These are phyloP conservation scores for Asobara japonica DNA, from an alignment of 1,140 invertebrate genomes.

Conservation along the genomic window DNA sequence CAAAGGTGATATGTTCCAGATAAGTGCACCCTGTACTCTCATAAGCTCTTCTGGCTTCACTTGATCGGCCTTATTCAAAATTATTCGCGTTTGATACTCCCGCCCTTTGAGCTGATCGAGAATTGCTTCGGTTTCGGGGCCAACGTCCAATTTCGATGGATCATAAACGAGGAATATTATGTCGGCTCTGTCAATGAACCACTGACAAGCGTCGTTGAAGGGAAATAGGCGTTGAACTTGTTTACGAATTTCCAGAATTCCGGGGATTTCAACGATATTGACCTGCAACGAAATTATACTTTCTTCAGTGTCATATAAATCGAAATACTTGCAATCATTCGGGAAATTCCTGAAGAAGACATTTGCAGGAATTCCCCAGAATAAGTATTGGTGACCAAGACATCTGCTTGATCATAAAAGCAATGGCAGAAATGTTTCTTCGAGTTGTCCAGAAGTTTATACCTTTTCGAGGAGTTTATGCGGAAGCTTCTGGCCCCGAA, in stretches of 20 bases:
- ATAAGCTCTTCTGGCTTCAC: conserved; percentile 92
- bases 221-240: conserved; percentile 92
- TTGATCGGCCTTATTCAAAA: conserved; percentile 94
- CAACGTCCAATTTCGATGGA: conserved; percentile 93
- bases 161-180: conserved; percentile 96
- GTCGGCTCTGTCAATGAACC: conserved; percentile 95
- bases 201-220: conserved; percentile 95
- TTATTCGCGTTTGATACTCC: conserved; percentile 90
- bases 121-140: conserved; percentile 92
- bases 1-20: conserved; percentile 95
- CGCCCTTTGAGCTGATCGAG: conserved; percentile 92
- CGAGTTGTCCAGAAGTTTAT: too few species aligned
- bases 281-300: too few species aligned
- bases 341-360: too few species aligned
- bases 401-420: too few species aligned
- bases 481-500: conserved; percentile 83
- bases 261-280: conserved; percentile 95
- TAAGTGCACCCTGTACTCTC: conserved; percentile 90
- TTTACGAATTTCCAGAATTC: conserved; percentile 92
- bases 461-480: conserved; percentile 91
- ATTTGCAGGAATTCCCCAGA: too few species aligned
- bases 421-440: too few species aligned
- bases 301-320: too few species aligned
- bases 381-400: too few species aligned
- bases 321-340: too few species aligned